Base-by-base conservation (phyloP, 2,888 invertebrate species). In the Pristionchus japonicus region DNA sequence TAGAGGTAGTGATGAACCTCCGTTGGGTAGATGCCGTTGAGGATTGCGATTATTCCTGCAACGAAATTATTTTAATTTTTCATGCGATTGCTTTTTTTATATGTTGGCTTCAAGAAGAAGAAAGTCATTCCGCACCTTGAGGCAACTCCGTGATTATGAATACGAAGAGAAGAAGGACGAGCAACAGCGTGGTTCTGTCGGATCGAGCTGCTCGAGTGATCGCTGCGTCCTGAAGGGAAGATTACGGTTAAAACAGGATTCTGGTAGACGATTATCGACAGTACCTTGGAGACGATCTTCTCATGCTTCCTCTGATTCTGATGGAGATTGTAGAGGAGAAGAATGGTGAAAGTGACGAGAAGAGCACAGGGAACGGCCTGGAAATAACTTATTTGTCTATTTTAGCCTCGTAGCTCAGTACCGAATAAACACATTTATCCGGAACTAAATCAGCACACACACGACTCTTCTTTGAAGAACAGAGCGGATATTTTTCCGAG, bases 1-100 rank as follows among this genome's bases (percentile, higher is more conserved):
- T 92, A 92, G 27, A 92, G 89, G 77, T 91, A 93, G 37, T 90
- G 90, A 64, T 92, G 92, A 17, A 92, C 90, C 61, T 92, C 92
- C 31, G 83, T 87, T 1, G 90, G 89, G 47, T 84, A 90, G 83
- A 90, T 77, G 1, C 90, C 92, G 84, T 92, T 92, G 31, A 92
- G 86, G 40, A 93, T 90, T 0, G 92, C 92, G 67, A 92, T 87
- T 40, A 92, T 86, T 70, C 89, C 90, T 89, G 70, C 61, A 86
- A 52, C n/a, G 40, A 49, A 67, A 74, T 49, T 15, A 20, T n/a
- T 57, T 88, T 11, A 27, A 27, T 70, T 3, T 70, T 9, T 31
- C 86, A 43, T 31, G 9, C n/a, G 11, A 34, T 3, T 77, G 43
- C n/a, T 3, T 37, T 37, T 31, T 13, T 20, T 31, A 37, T 3